Percentiles rank a stretch among this genome's conserved stretches.
Evolutionary conservation across 2,888 invertebrate genomes (phyloP).

Genomic region (Campoplex capitator): DNA sequence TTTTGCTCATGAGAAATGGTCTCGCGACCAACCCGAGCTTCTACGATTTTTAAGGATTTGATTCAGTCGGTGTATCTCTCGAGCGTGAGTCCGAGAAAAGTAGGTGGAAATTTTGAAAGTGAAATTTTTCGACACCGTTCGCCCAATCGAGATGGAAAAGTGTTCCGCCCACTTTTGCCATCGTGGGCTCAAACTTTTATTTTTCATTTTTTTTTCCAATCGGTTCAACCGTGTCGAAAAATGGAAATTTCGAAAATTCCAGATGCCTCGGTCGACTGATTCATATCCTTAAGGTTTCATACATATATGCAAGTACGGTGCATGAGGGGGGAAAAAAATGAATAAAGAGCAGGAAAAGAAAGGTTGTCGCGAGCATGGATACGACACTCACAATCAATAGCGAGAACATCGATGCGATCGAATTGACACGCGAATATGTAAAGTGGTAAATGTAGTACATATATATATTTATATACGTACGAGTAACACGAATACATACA

Average conservation of each 20-base stretch:
- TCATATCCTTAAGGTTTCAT: too few species aligned
- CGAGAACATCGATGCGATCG: conserved; percentile 42
- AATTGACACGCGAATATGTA: conserved; percentile 3
- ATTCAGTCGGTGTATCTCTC: too few species aligned
- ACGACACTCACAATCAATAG: conserved; percentile 56
- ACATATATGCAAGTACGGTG: conserved; percentile 38
- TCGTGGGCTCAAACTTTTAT: too few species aligned
- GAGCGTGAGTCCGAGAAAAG: too few species aligned
- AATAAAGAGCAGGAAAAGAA: neutral
- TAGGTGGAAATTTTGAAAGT: too few species aligned
- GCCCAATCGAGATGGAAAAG: too few species aligned
- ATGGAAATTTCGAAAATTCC: too few species aligned
- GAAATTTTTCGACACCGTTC: too few species aligned
- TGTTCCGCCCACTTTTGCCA: too few species aligned
- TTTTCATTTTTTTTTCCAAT: neutral
- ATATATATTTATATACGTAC: conserved; percentile 18
- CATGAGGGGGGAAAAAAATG: conserved; percentile 9
- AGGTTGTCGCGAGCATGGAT: conserved; percentile 42
- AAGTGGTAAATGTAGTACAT: neutral
- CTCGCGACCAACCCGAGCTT: neutral
- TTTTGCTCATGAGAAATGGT: neutral
- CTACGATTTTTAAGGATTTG: too few species aligned
- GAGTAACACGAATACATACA: conserved; percentile 15
- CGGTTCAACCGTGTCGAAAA: too few species aligned
- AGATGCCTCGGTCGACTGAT: too few species aligned